Evolutionary conservation across 2,888 invertebrate genomes (phyloP).

Genomic region (Agrotis segetum): DNA sequence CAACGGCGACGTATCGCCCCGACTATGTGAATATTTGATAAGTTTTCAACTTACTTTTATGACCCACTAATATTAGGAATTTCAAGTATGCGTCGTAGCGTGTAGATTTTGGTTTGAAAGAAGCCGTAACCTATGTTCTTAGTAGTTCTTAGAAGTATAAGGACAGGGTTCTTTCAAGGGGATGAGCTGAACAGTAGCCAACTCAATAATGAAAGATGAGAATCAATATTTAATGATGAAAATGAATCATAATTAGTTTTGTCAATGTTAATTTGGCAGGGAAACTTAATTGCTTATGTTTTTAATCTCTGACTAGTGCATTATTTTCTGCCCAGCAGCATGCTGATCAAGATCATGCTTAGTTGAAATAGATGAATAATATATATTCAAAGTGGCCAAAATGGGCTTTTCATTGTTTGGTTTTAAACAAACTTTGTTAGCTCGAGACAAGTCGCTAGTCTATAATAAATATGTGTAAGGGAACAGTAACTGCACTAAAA

Average conservation of each 20-base stretch:
- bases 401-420: too few species aligned
- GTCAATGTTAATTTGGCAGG: background rate
- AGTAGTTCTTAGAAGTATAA: background rate
- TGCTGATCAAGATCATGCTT: background rate
- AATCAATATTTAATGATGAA: too few species aligned
- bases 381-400: too few species aligned
- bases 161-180: background rate
- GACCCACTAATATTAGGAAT: constrained; percentile 59
- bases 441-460: too few species aligned
- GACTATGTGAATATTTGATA: constrained; percentile 85
- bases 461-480: constrained; percentile 9
- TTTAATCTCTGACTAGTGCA: background rate
- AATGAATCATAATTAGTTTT: background rate
- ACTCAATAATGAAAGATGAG: too few species aligned
- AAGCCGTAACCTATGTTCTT: background rate
- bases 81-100: constrained; percentile 38
- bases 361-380: background rate
- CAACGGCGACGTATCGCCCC: constrained; percentile 72
- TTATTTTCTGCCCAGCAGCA: background rate
- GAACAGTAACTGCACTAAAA: constrained; percentile 5
- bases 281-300: background rate
- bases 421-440: too few species aligned
- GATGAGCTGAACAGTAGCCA: background rate
- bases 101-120: constrained; percentile 6
- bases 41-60: constrained; percentile 77